Percentiles rank a stretch among this genome's conserved stretches.
These are phyloP conservation scores for Catotricha subobsoleta DNA, from an alignment of 2,888 invertebrate species.

Conservation along the genomic window DNA sequence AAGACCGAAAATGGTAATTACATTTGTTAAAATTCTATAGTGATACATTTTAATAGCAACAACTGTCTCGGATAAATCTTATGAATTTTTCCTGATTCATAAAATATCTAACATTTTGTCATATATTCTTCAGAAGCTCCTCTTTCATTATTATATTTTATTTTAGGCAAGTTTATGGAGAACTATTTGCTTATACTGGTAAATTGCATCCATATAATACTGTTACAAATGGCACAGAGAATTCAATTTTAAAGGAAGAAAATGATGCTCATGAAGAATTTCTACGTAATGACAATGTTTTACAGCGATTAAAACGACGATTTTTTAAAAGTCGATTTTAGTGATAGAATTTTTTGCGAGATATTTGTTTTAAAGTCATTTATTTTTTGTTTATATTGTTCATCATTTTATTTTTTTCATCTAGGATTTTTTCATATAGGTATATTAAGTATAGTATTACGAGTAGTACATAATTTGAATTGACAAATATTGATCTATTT, in stretches of 20 bases:
- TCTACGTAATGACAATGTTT: not conserved
- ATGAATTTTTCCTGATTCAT: not conserved
- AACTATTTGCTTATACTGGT: slow-evolving; percentile 23
- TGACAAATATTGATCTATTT: no score
- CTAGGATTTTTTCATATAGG: no score
- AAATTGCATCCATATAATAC: slow-evolving; percentile 22
- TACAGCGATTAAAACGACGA: not conserved
- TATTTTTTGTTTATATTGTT: no score
- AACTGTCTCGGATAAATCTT: no score
- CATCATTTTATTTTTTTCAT: no score
- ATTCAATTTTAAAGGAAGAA: not conserved
- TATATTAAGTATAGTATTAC: no score
- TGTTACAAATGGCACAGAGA: slow-evolving; percentile 24
- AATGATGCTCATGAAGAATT: not conserved
- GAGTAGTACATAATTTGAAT: no score
- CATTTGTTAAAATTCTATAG: not conserved
- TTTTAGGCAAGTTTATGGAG: slow-evolving; percentile 18
- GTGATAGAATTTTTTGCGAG: no score
- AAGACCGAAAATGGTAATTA: slow-evolving; percentile 17
- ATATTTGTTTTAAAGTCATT: no score
- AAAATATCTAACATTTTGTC: not conserved
- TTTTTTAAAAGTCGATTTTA: not conserved
- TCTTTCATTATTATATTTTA: slow-evolving; percentile 1
- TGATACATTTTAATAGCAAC: not conserved
- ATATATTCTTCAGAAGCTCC: not conserved